phyloP scores from a whole-genome alignment of 2,113 vertebrate species.

The Eupsittula cactorum region DNA sequence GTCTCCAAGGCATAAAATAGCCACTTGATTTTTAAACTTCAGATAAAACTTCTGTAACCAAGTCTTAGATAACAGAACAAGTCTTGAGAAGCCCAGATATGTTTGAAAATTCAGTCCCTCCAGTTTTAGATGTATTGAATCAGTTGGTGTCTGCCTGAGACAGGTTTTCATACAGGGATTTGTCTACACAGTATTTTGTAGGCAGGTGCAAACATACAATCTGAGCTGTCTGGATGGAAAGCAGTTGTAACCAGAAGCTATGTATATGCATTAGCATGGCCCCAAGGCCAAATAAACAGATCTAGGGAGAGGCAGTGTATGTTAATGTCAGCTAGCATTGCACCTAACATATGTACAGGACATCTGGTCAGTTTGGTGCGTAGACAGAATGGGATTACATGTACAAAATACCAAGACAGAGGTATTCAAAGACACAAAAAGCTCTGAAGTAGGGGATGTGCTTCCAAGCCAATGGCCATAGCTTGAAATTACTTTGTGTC shows the following conservation, averaged over 20 bases:
- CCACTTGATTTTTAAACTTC: not conserved
- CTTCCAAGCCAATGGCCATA: not conserved
- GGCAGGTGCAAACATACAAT: slow-evolving; percentile 9
- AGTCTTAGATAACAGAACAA: not conserved
- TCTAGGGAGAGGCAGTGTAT: not conserved
- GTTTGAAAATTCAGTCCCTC: not conserved
- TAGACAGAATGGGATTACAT: not conserved
- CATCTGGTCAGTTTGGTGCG: not conserved
- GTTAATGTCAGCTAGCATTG: not conserved
- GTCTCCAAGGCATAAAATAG: not conserved
- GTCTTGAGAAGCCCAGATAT: not conserved
- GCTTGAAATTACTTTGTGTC: not conserved
- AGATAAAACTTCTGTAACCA: not conserved
- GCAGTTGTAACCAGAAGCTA: slow-evolving; percentile 52
- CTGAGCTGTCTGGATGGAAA: slow-evolving; percentile 11
- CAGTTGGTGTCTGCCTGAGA: not conserved
- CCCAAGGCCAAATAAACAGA: slow-evolving; percentile 26
- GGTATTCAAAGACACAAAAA: not conserved
- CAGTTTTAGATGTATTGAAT: not conserved
- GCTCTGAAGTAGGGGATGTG: not conserved
- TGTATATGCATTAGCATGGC: not conserved
- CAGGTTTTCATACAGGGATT: not conserved
- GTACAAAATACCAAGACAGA: not conserved
- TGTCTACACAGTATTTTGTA: not conserved
- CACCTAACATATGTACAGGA: not conserved